Base-by-base conservation (phyloP, 2,888 invertebrate species). In the Myathropa florea region DNA sequence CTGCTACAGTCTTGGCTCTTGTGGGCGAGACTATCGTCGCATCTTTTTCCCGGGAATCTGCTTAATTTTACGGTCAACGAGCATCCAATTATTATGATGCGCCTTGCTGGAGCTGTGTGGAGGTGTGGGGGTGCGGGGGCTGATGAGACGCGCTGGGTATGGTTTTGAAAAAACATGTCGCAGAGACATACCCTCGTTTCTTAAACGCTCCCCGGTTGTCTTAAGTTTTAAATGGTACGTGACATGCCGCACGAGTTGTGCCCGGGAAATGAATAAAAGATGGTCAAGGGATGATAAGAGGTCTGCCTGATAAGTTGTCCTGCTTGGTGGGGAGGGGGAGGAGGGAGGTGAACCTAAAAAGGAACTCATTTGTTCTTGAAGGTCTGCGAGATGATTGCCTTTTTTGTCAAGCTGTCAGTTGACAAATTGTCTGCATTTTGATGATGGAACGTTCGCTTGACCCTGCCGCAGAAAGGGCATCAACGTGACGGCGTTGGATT, bases 11-110 rank as follows among this genome's bases (percentile, higher is more conserved):
- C n/a, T 18, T n/a, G 39, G 39, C 14, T n/a, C n/a, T 18, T n/a
- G 39, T 14, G 6, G 39, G n/a, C 1, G 46, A 18, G 18, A 46
- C 4, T 4, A 30, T 30, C 30, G 6, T 30, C 6, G 57, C n/a
- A 7, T 67, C 12, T 18, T 60, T 33, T 10, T 65, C 70, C 18
- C 23, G 68, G 68, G 70, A 72, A 73, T 71, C 55, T 23, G 61
- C 61, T 84, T 84, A 63, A 77, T 86, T 86, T 83, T 83, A 86
- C 78, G 72, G 73, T 61, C 86, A 83, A 70, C 36, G 78, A 83
- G 65, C 78, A 81, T 75, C 70, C 75, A 83, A 86, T 86, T 78
- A 83, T 71, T 75, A 63, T 78, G 68, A 68, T 77, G 24, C 24
- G 73, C n/a, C n/a, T 60, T 30, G 18, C 70, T 55, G 59, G 12